phyloP scores from a whole-genome alignment of 2,797 vertebrate genomes.

The Antrozous pallidus region DNA sequence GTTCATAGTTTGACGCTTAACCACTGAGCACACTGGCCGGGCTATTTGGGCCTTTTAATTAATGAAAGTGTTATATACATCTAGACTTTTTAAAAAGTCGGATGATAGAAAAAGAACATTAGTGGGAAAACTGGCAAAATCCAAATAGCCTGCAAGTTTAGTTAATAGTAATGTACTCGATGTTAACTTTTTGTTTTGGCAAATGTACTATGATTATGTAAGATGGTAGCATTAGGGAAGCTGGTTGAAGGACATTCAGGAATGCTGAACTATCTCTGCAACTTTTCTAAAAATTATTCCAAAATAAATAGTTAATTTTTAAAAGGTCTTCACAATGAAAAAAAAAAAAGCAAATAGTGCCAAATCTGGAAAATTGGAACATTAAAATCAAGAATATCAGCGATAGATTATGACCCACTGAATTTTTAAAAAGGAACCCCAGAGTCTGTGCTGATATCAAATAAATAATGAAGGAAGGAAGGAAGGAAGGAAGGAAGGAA shows the following conservation, averaged over 20 bases:
- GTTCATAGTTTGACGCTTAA: too few species aligned
- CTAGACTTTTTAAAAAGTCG: not conserved
- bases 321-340: not conserved
- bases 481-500: not conserved
- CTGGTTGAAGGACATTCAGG: not conserved
- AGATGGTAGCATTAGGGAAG: not conserved
- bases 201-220: not conserved
- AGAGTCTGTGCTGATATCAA: not conserved
- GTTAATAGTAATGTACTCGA: not conserved
- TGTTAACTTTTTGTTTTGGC: conserved; percentile 51
- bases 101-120: conserved; percentile 14
- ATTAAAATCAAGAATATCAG: conserved; percentile 27
- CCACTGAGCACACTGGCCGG: not conserved
- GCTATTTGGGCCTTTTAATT: conserved; percentile 11
- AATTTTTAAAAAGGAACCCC: not conserved
- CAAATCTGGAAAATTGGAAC: not conserved
- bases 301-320: conserved; percentile 2
- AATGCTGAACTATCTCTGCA: conserved; percentile 5
- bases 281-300: conserved; percentile 35
- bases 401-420: not conserved
- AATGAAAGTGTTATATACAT: not conserved
- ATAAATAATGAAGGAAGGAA: not conserved
- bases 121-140: conserved; percentile 23
- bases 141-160: conserved; percentile 19
- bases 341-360: not conserved